These are phyloP conservation scores for Drosophila carrolli DNA, from an alignment of 1,140 invertebrate genomes.

Conservation along the genomic window DNA sequence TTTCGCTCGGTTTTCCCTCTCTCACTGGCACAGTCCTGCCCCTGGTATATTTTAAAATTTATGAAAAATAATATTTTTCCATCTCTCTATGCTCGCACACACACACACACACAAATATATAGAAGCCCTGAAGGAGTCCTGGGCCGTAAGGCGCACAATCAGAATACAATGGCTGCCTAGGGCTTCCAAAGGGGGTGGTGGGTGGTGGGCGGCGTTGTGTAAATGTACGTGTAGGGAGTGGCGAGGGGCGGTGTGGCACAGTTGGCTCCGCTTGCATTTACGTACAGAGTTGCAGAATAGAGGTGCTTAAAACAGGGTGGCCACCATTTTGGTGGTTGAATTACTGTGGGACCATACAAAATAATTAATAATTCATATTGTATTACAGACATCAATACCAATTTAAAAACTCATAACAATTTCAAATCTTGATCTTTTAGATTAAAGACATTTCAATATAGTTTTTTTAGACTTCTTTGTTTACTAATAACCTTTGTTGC, in stretches of 20 bases:
- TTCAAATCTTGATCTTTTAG: too few species aligned
- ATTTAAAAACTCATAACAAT: too few species aligned
- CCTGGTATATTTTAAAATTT: conserved; percentile 82
- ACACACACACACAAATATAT: conserved; percentile 11
- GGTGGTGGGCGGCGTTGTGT: too few species aligned
- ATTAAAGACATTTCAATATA: too few species aligned
- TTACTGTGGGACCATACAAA: not conserved
- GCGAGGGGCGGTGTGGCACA: conserved; percentile 23
- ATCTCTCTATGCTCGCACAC: conserved; percentile 55
- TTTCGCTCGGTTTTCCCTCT: conserved; percentile 8
- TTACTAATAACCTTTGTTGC: too few species aligned
- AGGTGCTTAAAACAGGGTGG: conserved; percentile 47
- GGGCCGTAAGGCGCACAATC: conserved; percentile 74
- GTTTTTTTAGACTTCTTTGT: too few species aligned
- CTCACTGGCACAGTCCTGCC: conserved; percentile 11
- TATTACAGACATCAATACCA: too few species aligned
- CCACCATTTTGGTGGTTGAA: not conserved
- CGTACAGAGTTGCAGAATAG: conserved; percentile 65
- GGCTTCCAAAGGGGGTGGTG: conserved; percentile 15
- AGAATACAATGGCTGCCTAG: conserved; percentile 78
- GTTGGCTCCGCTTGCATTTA: conserved; percentile 67
- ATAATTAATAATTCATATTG: too few species aligned
- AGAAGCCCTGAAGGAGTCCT: conserved; percentile 41
- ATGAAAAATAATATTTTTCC: conserved; percentile 84
- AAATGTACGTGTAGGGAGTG: not conserved